Evolutionary conservation across 2,113 vertebrate genomes (phyloP).

Genomic region (Catharus fuscescens): DNA sequence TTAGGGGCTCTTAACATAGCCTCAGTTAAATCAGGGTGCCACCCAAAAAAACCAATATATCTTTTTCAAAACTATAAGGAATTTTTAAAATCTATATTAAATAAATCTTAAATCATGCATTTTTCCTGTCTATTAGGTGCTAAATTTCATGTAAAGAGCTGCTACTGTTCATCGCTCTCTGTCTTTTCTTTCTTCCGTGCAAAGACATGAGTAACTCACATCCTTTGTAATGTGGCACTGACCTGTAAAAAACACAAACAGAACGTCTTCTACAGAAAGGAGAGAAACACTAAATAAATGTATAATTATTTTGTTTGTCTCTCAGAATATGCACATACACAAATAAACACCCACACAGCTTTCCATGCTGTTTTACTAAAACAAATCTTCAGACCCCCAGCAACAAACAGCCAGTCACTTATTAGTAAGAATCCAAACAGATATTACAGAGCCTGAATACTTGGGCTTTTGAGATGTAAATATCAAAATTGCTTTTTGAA

Average conservation of each 20-base stretch:
- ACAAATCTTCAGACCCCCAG: neutral
- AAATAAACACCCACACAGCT: neutral
- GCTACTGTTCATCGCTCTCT: neutral
- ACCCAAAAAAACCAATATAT: neutral
- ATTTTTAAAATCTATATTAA: neutral
- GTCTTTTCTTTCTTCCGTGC: neutral
- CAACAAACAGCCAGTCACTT: neutral
- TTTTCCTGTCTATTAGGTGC: neutral
- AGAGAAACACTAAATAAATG: neutral
- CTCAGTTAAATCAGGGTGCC: neutral
- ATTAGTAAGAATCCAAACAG: conserved; percentile 6
- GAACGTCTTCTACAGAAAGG: neutral
- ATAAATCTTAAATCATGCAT: neutral
- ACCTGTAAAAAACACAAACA: neutral
- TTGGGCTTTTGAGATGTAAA: conserved; percentile 50
- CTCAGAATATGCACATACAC: neutral
- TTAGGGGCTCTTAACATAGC: neutral
- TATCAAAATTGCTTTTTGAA: conserved; percentile 45
- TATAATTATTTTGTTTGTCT: neutral
- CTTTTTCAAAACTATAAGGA: neutral
- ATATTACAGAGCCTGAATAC: neutral
- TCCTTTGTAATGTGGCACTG: neutral
- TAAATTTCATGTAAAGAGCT: neutral
- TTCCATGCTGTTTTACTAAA: conserved; percentile 12
- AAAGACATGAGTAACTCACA: neutral